These are phyloP conservation scores for Rhingia campestris DNA, from an alignment of 2,888 invertebrate species.

Conservation along the genomic window DNA sequence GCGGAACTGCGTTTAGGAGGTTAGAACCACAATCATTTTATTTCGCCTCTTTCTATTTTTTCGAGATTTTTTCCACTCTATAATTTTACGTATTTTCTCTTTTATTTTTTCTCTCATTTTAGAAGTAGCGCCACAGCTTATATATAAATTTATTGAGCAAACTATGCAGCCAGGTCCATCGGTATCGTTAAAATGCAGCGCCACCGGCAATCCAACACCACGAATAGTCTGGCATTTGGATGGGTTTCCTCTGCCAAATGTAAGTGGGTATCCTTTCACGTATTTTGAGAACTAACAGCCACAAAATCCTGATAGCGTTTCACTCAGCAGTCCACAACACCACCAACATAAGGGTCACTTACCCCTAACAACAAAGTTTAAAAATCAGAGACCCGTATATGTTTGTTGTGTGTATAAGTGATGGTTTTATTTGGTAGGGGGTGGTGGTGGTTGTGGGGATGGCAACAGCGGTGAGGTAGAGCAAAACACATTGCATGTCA, in stretches of 20 bases:
- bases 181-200: slow-evolving; percentile 90
- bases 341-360: slow-evolving; percentile 22
- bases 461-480: neutral
- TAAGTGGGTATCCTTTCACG: slow-evolving; percentile 75
- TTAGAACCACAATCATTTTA: slow-evolving; percentile 80
- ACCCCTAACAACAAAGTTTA: slow-evolving; percentile 33
- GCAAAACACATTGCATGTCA: slow-evolving; percentile 33
- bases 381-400: slow-evolving; percentile 28
- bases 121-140: slow-evolving; percentile 90
- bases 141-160: slow-evolving; percentile 90
- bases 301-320: slow-evolving; percentile 38
- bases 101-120: slow-evolving; percentile 77
- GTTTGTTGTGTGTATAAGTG: neutral
- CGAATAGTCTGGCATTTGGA: slow-evolving; percentile 90
- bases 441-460: neutral
- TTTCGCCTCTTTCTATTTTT: slow-evolving; percentile 15
- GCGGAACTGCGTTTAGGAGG: slow-evolving; percentile 91
- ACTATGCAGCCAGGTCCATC: slow-evolving; percentile 91
- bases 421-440: neutral
- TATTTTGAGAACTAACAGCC: slow-evolving; percentile 34
- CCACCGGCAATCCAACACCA: slow-evolving; percentile 90
- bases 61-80: neutral
- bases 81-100: neutral
- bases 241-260: slow-evolving; percentile 87
- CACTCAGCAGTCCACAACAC: slow-evolving; percentile 24